phyloP scores from a whole-genome alignment of 2,797 vertebrate genomes.

The Liparis tanakae region DNA sequence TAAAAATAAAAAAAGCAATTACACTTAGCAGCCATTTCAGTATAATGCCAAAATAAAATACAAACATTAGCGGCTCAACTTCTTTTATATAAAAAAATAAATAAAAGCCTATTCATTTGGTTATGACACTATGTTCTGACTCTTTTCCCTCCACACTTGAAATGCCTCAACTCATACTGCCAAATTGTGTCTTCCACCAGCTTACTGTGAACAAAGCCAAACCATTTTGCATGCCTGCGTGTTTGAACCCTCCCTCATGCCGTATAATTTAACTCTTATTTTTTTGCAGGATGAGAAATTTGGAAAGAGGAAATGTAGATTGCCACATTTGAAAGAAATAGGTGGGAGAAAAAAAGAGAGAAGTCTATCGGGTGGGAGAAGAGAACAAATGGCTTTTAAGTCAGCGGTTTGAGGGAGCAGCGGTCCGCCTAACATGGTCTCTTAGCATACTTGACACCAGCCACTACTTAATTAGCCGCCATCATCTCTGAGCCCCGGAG shows the following conservation, averaged over 20 bases:
- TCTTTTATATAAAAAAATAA: slow-evolving; percentile 74
- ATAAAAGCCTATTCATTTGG: slow-evolving; percentile 84
- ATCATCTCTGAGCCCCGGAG: slow-evolving; percentile 74
- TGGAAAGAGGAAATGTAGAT: slow-evolving; percentile 25
- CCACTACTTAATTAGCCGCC: slow-evolving; percentile 83
- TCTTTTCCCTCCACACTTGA: slow-evolving; percentile 51
- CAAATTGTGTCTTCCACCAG: slow-evolving; percentile 55
- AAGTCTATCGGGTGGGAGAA: slow-evolving; percentile 12
- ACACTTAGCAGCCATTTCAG: slow-evolving; percentile 83
- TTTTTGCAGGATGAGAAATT: slow-evolving; percentile 44
- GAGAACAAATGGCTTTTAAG: slow-evolving; percentile 48
- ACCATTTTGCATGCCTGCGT: slow-evolving; percentile 50
- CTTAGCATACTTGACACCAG: slow-evolving; percentile 77
- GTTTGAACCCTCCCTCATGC: slow-evolving; percentile 45
- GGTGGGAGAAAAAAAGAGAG: slow-evolving; percentile 2
- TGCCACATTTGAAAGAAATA: slow-evolving; percentile 53
- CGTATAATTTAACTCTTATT: slow-evolving; percentile 48
- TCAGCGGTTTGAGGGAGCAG: slow-evolving; percentile 60
- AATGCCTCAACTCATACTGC: slow-evolving; percentile 50
- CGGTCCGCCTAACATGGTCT: slow-evolving; percentile 64
- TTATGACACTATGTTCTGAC: slow-evolving; percentile 58
- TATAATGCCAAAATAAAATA: slow-evolving; percentile 77
- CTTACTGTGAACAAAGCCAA: slow-evolving; percentile 63
- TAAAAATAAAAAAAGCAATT: slow-evolving; percentile 86
- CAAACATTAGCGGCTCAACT: slow-evolving; percentile 83